A percentile compares a stretch with the other conserved stretches of the same genome.
Conservation (phyloP, 1,140 invertebrate species). For the Caenorhabditis briggsae region DNA sequence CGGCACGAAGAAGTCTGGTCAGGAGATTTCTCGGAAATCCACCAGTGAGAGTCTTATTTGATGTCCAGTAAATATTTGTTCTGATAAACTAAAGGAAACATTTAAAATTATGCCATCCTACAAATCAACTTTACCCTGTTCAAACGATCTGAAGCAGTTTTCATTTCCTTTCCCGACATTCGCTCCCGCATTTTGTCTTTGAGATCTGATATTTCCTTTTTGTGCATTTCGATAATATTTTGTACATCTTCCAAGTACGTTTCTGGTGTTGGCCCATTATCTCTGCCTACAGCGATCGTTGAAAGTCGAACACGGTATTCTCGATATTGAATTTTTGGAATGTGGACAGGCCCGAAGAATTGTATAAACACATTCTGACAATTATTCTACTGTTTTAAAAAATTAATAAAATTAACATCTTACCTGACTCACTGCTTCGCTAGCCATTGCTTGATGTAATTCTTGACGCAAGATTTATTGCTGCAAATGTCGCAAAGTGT, state of each 20-base stretch:
- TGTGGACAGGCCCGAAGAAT: background rate
- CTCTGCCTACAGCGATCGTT: background rate
- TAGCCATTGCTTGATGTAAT: background rate
- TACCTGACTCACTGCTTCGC: background rate
- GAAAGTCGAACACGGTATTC: background rate
- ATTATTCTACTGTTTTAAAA: background rate
- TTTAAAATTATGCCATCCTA: too few relatives aligned
- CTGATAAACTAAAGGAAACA: background rate
- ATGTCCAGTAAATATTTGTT: background rate
- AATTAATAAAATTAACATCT: background rate
- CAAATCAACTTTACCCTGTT: too few relatives aligned
- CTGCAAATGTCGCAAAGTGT: background rate
- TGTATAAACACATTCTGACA: background rate
- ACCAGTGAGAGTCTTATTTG: background rate
- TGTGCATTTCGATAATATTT: background rate
- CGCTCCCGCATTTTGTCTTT: slow-evolving; percentile 17
- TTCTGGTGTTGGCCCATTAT: background rate
- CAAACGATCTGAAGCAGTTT: too few relatives aligned
- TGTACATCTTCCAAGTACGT: background rate
- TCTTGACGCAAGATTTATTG: slow-evolving; percentile 14
- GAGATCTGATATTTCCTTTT: background rate
- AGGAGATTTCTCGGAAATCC: background rate
- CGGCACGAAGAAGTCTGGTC: background rate
- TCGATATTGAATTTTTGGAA: background rate
- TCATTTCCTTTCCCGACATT: too few relatives aligned